phyloP scores from a whole-genome alignment of 2,888 invertebrate species.

The Minunthozetes semirufus region DNA sequence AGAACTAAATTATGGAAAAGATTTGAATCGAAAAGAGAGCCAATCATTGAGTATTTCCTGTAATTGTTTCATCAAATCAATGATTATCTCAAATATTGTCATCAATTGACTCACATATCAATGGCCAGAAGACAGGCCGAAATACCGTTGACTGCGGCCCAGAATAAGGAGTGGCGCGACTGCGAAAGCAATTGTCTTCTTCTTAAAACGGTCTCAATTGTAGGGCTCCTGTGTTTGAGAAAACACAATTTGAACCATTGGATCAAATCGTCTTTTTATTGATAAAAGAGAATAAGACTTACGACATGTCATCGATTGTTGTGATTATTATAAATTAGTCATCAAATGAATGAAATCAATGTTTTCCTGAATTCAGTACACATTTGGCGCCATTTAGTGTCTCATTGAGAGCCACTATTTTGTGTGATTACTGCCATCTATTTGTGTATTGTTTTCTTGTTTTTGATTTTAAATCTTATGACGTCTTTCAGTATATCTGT shows the following conservation, averaged over 20 bases:
- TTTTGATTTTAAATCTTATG: too few species aligned
- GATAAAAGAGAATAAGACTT: neutral
- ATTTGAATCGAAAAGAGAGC: neutral
- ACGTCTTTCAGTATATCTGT: too few species aligned
- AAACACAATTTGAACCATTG: neutral
- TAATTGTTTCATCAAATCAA: too few species aligned
- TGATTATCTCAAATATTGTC: too few species aligned
- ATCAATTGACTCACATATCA: constrained; percentile 35
- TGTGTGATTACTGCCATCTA: too few species aligned
- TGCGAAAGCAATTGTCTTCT: constrained; percentile 30
- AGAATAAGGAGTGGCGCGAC: constrained; percentile 37
- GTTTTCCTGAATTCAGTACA: neutral
- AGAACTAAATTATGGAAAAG: constrained; percentile 11
- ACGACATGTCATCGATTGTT: neutral
- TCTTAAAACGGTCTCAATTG: constrained; percentile 2
- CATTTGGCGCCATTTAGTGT: neutral
- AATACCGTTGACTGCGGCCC: constrained; percentile 35
- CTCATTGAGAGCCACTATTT: too few species aligned
- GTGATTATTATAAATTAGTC: neutral
- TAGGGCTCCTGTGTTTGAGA: neutral
- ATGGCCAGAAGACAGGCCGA: constrained; percentile 32
- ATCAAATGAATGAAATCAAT: neutral
- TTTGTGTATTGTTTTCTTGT: too few species aligned
- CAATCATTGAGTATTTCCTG: constrained; percentile 18
- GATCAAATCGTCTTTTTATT: neutral